phyloP scores from a whole-genome alignment of 2,888 invertebrate species.

The Teleiodes luculella region DNA sequence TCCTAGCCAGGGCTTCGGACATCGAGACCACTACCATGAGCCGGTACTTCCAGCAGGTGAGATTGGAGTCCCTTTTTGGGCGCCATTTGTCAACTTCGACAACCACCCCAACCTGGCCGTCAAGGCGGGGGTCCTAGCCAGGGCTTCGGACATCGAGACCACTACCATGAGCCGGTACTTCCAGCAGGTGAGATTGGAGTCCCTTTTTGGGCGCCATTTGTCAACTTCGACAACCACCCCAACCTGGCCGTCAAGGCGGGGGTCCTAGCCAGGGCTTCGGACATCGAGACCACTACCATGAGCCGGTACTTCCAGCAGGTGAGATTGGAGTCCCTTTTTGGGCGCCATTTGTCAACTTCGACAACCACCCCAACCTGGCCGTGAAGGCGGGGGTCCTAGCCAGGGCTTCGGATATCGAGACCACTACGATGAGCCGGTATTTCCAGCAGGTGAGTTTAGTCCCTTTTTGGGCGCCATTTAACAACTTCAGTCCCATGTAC shows the following conservation, averaged over 20 bases:
- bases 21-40: constrained; percentile 95
- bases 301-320: constrained; percentile 91
- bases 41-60: constrained; percentile 89
- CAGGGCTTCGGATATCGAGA: constrained; percentile 94
- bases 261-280: constrained; percentile 91
- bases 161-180: constrained; percentile 92
- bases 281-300: constrained; percentile 96
- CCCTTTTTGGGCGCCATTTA: background rate
- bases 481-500: too few relatives aligned
- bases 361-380: constrained; percentile 85
- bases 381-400: constrained; percentile 96
- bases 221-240: constrained; percentile 82
- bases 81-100: too few relatives aligned
- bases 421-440: constrained; percentile 92
- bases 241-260: constrained; percentile 95
- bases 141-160: constrained; percentile 96
- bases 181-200: constrained; percentile 84
- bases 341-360: too few relatives aligned
- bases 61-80: too few relatives aligned
- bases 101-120: constrained; percentile 89
- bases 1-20: constrained; percentile 92
- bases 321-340: too few relatives aligned
- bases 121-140: constrained; percentile 93
- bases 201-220: too few relatives aligned
- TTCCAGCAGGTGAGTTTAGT: constrained; percentile 84